Evolutionary conservation across 2,113 vertebrate genomes (phyloP).

Genomic region (Python bivittatus): DNA sequence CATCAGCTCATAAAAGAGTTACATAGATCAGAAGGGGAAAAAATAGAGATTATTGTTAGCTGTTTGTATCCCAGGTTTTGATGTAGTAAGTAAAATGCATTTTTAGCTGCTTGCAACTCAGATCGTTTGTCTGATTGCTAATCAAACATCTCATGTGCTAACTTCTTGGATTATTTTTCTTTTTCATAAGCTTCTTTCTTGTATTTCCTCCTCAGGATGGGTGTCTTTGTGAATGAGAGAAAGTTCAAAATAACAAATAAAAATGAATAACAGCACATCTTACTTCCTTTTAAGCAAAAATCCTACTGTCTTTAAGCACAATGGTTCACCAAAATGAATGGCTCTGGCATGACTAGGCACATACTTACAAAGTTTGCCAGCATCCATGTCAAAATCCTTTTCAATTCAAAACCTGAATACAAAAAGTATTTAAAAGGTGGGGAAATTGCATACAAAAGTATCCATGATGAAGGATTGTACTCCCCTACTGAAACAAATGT

Average conservation of each 20-base stretch:
- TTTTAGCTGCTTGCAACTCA: background rate
- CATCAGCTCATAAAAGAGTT: constrained; percentile 43
- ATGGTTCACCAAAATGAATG: background rate
- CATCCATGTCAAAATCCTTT: background rate
- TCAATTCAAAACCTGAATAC: background rate
- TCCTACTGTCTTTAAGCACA: background rate
- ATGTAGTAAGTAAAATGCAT: background rate
- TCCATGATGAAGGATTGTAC: background rate
- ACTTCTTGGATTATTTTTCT: background rate
- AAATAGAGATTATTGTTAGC: constrained; percentile 40
- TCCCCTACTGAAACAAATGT: background rate
- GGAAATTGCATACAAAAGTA: background rate
- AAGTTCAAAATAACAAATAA: background rate
- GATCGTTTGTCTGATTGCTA: background rate
- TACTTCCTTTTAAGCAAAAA: background rate
- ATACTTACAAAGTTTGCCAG: background rate
- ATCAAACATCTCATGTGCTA: background rate
- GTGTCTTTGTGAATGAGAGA: background rate
- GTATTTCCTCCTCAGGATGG: background rate
- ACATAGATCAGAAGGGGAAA: constrained; percentile 46
- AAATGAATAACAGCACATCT: background rate
- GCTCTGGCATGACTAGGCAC: background rate
- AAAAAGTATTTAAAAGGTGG: background rate
- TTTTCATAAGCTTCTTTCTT: background rate
- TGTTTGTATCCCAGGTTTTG: background rate